Percentiles rank a stretch among this genome's conserved stretches.
phyloP scores from a whole-genome alignment of 2,113 vertebrate genomes.

The Stigmatopora argus region DNA sequence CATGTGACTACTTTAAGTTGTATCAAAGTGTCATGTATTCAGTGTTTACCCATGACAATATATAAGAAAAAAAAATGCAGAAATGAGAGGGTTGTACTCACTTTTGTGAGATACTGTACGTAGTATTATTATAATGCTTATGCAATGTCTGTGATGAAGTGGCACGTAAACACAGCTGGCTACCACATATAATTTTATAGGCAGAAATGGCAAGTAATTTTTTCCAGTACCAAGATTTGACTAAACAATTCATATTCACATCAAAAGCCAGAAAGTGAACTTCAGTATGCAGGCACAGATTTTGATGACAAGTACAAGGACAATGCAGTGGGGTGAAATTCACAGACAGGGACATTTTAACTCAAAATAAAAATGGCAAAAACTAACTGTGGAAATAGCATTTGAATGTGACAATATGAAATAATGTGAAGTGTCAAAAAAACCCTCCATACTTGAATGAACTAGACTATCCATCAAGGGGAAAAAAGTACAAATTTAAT shows the following conservation, averaged over 20 bases:
- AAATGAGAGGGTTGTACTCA: too few relatives aligned
- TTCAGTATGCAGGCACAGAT: background rate
- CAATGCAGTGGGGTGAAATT: slow-evolving; percentile 1
- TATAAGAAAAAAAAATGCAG: too few relatives aligned
- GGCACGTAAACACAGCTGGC: background rate
- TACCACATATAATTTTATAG: background rate
- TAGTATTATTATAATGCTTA: background rate
- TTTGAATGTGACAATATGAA: background rate
- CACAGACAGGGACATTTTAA: background rate
- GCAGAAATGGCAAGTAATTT: background rate
- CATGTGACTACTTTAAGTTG: background rate
- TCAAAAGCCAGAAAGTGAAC: slow-evolving; percentile 30
- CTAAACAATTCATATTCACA: background rate
- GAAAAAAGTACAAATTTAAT: background rate
- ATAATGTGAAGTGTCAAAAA: background rate
- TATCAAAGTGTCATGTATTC: too few relatives aligned
- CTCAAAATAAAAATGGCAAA: background rate
- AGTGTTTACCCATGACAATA: too few relatives aligned
- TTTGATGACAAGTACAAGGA: slow-evolving; percentile 18
- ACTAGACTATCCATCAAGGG: background rate
- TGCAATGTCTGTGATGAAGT: background rate
- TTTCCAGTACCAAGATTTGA: background rate
- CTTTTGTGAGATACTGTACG: too few relatives aligned
- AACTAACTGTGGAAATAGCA: background rate
- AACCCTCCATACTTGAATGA: background rate